Base-by-base conservation (phyloP, 1,140 invertebrate species). In the Platorchestia sp. region DNA sequence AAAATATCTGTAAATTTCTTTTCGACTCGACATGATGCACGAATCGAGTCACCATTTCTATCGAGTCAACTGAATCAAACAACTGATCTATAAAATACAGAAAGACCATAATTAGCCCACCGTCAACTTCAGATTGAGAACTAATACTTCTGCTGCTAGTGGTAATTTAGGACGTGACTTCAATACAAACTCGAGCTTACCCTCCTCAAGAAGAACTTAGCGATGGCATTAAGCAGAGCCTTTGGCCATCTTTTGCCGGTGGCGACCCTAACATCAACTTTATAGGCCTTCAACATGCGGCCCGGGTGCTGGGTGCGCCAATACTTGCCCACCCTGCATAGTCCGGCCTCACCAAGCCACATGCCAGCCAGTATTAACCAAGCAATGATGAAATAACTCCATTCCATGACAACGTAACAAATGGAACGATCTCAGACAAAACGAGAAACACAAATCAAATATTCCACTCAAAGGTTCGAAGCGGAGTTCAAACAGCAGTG, bases 301-400 rank as follows among this genome's bases (percentile, higher is more conserved):
- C 99, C 98, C 6, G 98, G 98, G 97, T 98, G 98, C 97, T 99
- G 99, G 96, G 98, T 98, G 96, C 98, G 98, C 98, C 98, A 99
- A 97, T 98, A 99, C 97, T 98, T 97, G 89, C 99, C 98, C 96
- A 99, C 98, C 97, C 97, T 97, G 96, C 95, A 75, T 36, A 10
- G 59, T 27, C 59, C 10, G 59, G 59, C 59, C 59, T 75, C 59
- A 36, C 59, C 10, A 75, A 75, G 59, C 27, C 59, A 75, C 47
- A 51, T 7, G 47, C 47, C 47, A 19, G 47, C 6, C 47, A 51
- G 19, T 3, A n/a, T 3, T 22, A 75, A 75, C 7, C 59, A 14
- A 75, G 36, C 10, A 36, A 75, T 27, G 27, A 75, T 27, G 59
- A 75, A 51, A 75, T 75, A 75, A 75, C 27, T 27, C 14, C 14